phyloP scores from a whole-genome alignment of 2,797 vertebrate genomes.

The Molossus alvarezi region DNA sequence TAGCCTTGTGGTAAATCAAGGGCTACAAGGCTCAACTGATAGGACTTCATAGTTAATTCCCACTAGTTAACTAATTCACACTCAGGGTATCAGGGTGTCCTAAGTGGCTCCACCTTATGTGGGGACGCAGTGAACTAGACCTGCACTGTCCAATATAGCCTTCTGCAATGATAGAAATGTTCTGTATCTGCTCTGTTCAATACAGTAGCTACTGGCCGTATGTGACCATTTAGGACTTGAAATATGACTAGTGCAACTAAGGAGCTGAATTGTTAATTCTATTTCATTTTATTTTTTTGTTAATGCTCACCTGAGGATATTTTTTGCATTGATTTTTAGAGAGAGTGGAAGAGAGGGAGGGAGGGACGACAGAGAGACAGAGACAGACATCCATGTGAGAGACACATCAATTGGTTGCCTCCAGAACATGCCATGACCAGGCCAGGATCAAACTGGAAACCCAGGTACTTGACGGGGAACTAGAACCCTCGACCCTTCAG shows the following conservation, averaged over 20 bases:
- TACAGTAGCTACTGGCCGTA: slow-evolving; percentile 9
- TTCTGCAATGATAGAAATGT: slow-evolving; percentile 26
- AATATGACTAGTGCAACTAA: slow-evolving; percentile 10
- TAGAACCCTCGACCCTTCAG: neutral
- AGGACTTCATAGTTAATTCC: slow-evolving; percentile 48
- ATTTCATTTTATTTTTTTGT: slow-evolving; percentile 13
- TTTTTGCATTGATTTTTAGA: neutral
- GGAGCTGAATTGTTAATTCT: slow-evolving; percentile 26
- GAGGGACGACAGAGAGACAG: neutral
- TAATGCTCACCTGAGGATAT: neutral
- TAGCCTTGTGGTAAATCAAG: slow-evolving; percentile 57
- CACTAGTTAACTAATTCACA: slow-evolving; percentile 64
- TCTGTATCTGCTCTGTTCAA: slow-evolving; percentile 40
- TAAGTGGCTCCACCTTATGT: slow-evolving; percentile 17
- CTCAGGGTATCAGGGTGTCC: slow-evolving; percentile 30
- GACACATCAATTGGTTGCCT: neutral
- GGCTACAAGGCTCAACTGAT: slow-evolving; percentile 61
- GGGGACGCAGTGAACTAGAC: slow-evolving; percentile 36
- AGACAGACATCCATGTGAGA: neutral
- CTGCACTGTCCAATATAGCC: slow-evolving; percentile 13
- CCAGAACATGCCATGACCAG: neutral
- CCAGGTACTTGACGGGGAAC: neutral
- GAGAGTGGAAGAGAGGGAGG: neutral
- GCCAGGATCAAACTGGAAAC: neutral
- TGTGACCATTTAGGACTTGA: slow-evolving; percentile 26